Evolutionary conservation across 2,888 invertebrate species (phyloP).

Genomic region (Glyphotaelius pellucidus): DNA sequence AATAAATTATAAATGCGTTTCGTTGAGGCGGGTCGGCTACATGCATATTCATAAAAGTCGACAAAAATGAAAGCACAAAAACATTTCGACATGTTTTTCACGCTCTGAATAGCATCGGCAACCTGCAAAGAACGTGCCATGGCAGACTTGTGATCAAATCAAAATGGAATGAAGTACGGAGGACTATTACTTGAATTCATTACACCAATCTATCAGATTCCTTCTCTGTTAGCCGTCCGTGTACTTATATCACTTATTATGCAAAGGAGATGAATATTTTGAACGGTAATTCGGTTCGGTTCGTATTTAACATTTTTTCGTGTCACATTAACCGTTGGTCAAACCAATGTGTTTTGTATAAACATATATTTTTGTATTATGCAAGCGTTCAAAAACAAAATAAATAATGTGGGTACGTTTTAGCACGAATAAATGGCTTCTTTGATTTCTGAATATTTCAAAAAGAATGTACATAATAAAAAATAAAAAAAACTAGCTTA

Average conservation of each 20-base stretch:
- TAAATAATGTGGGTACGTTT: no score
- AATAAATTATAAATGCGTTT: conserved; percentile 18
- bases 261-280: background rate
- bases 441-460: no score
- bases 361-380: background rate
- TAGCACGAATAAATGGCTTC: no score
- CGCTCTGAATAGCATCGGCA: conserved; percentile 37
- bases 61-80: conserved; percentile 45
- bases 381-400: no score
- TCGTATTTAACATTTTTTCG: background rate
- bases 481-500: no score
- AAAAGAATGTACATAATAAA: no score
- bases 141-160: background rate
- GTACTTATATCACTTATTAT: background rate
- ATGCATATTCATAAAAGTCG: conserved; percentile 30
- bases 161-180: background rate
- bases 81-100: conserved; percentile 46
- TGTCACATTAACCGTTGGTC: background rate
- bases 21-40: background rate
- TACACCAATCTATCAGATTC: background rate
- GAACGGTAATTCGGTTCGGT: background rate
- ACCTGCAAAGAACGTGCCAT: background rate
- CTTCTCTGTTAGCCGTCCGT: background rate
- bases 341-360: background rate
- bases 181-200: no score